phyloP scores from a whole-genome alignment of 2,888 invertebrate genomes.

The Geotrupes spiniger region DNA sequence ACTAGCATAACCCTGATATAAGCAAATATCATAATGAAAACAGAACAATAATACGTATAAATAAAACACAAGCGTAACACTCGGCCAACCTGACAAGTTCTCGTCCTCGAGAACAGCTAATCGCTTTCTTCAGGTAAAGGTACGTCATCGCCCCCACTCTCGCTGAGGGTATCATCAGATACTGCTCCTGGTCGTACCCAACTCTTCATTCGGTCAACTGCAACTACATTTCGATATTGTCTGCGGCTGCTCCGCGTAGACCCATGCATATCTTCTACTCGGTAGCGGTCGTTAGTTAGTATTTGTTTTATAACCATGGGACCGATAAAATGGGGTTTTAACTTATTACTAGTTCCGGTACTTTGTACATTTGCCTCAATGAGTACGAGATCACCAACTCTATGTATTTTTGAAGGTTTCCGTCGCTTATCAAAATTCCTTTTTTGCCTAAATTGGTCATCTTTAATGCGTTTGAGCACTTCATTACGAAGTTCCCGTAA shows the following conservation, averaged over 20 bases:
- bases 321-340: constrained; percentile 27
- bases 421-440: constrained; percentile 6
- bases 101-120: no score
- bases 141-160: no score
- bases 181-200: no score
- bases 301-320: constrained; percentile 8
- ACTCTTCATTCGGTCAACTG: no score
- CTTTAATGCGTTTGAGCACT: constrained; percentile 10
- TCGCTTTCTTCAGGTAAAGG: no score
- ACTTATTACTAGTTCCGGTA: constrained; percentile 26
- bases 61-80: no score
- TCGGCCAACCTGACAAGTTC: no score
- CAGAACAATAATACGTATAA: no score
- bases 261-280: constrained; percentile 29
- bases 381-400: constrained; percentile 17
- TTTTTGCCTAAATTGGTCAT: constrained; percentile 11
- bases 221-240: no score
- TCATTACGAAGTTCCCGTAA: constrained; percentile 3
- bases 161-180: no score
- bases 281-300: constrained; percentile 28
- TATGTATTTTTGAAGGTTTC: constrained; percentile 9
- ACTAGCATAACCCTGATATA: no score
- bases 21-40: no score
- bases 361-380: constrained; percentile 24
- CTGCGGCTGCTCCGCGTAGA: constrained; percentile 22